Conservation (phyloP, 1,140 invertebrate genomes). For the Ctenoplectra terminalis region DNA sequence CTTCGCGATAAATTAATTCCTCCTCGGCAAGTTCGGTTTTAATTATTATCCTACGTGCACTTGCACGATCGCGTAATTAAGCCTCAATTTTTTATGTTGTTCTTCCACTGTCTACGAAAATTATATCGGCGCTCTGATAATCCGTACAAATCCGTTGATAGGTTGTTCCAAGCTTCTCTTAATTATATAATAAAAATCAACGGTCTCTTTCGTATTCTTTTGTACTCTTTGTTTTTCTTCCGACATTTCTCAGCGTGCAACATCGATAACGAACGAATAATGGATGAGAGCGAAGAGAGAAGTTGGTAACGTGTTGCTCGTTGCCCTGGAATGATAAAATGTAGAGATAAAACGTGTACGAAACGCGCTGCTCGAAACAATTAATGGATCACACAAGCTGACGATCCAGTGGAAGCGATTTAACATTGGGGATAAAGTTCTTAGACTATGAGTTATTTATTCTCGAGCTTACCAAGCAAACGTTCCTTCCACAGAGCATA, state of each 20-base stretch:
- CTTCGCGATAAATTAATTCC: constrained; percentile 13
- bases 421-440: not conserved
- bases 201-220: too few species aligned
- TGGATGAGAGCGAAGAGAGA: not conserved
- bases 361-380: too few species aligned
- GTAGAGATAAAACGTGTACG: too few species aligned
- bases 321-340: too few species aligned
- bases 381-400: too few species aligned
- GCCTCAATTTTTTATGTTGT: not conserved
- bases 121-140: not conserved
- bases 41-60: constrained; percentile 42
- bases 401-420: too few species aligned
- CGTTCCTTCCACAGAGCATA: not conserved
- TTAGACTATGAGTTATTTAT: not conserved
- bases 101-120: not conserved
- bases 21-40: constrained; percentile 19
- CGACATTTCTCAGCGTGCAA: too few species aligned
- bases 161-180: too few species aligned
- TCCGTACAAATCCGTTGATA: not conserved
- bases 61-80: constrained; percentile 24
- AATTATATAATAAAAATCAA: too few species aligned
- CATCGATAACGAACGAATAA: not conserved
- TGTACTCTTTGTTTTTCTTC: too few species aligned
- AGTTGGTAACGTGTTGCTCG: too few species aligned
- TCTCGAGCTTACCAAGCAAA: not conserved